A percentile compares a stretch with the other conserved stretches of the same genome.
Evolutionary conservation across 92 coral and sea anemone species (phyloP).

Genomic region (Epizoanthus stellaris): DNA sequence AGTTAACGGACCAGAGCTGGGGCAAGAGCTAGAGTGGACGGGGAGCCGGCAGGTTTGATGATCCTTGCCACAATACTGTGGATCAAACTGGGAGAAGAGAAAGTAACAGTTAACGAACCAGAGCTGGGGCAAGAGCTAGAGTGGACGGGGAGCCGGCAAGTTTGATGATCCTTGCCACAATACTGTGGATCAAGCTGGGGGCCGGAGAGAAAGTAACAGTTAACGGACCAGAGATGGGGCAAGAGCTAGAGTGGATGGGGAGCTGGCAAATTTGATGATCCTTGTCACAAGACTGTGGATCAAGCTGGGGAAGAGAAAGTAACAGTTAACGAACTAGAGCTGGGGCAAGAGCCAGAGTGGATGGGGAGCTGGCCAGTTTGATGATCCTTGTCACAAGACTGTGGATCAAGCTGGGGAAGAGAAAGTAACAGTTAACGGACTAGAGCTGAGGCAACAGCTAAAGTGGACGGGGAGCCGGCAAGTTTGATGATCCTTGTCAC

Average conservation of each 20-base stretch:
- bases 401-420: slow-evolving; percentile 90
- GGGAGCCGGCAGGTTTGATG: slow-evolving; percentile 72
- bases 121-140: slow-evolving; percentile 89
- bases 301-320: too few species aligned
- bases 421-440: too few species aligned
- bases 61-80: slow-evolving; percentile 90
- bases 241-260: too few species aligned
- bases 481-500: slow-evolving; percentile 85
- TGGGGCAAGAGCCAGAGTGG: slow-evolving; percentile 78
- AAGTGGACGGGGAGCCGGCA: slow-evolving; percentile 64
- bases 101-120: too few species aligned
- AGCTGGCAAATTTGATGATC: slow-evolving; percentile 71
- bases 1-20: too few species aligned
- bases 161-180: slow-evolving; percentile 88
- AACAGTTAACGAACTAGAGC: too few species aligned
- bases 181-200: slow-evolving; percentile 89
- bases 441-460: too few species aligned
- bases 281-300: slow-evolving; percentile 88
- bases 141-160: slow-evolving; percentile 68
- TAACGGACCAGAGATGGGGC: background rate
- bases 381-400: slow-evolving; percentile 87
- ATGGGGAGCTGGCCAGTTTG: slow-evolving; percentile 71
- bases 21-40: slow-evolving; percentile 74
- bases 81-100: slow-evolving; percentile 65
- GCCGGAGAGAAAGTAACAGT: background rate